Evolutionary conservation across 2,888 invertebrate species (phyloP), one percentile per base, ranked within the genome.

Genomic region (Apomyelois bistriatella): DNA sequence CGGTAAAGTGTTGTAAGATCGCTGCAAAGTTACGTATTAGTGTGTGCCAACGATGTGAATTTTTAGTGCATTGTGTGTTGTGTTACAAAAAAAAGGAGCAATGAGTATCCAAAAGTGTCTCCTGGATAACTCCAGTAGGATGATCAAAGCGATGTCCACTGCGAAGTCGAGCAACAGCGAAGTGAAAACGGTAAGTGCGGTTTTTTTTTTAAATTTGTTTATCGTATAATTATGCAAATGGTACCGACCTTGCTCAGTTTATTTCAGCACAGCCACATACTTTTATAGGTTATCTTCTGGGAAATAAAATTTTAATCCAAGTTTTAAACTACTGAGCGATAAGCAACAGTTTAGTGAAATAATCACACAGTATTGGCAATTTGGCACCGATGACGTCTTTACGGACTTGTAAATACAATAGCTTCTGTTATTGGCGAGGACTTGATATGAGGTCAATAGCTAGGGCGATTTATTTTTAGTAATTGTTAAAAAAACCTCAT

Each of bases 81-180:
- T 73, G 70, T 70, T 61, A 55, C 52, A 64, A 71, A 76, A 46
- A 32, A 76, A 76, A 74, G 71, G 71, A 82, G 82, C 68, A 66
- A 89, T 89, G 90, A 90, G 90, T 79, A 88, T 90, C 68, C 90
- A 90, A 74, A 90, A 89, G 85, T 89, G 89, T 65, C 82, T 90
- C 55, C 74, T 90, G 83, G 90, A 90, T 81, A 90, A 90, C 74
- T 90, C 90, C 76, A 89, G 86, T 66, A 81, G 88, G 76, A 89
- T 90, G 88, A 89, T 90, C 56, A 90, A 90, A 79, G 90, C 90
- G 55, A 90, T 90, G 90, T 90, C 90, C 10, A 89, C 79, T 16
- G 82, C 86, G 12, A 90, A 89, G 65, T 85, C 89, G 28, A 77
- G 79, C 54, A 79, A 65, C 61, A 82, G 65, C 56, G 89, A 90